These are phyloP conservation scores for Lycocorax pyrrhopterus DNA, from an alignment of 2,113 vertebrate species.

Conservation along the genomic window DNA sequence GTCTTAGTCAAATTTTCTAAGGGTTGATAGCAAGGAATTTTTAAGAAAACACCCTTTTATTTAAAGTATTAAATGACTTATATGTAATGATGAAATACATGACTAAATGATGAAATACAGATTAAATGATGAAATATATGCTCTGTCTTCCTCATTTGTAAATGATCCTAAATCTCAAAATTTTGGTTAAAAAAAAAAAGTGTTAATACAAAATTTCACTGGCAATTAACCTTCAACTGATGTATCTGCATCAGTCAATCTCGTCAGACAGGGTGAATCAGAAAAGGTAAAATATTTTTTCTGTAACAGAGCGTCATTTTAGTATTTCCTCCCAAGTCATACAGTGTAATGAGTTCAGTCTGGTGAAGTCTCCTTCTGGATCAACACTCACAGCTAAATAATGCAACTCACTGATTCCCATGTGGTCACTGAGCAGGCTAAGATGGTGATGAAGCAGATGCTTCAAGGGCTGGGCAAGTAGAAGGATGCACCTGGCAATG, in stretches of 20 bases:
- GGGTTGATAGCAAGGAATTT: neutral
- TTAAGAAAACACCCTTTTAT: neutral
- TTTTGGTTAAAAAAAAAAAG: neutral
- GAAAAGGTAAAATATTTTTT: neutral
- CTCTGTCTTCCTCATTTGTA: neutral
- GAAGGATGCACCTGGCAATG: neutral
- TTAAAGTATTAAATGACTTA: neutral
- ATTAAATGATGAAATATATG: neutral
- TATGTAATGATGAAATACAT: neutral
- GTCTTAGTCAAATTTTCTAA: neutral
- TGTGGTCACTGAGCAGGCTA: neutral
- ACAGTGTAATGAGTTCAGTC: neutral
- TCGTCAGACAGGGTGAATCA: neutral
- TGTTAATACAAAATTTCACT: neutral
- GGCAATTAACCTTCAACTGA: neutral
- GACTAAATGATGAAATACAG: neutral
- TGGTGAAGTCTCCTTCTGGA: neutral
- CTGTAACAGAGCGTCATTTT: neutral
- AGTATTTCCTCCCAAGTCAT: neutral
- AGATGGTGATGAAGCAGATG: rapidly evolving
- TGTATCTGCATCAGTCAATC: neutral
- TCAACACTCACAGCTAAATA: neutral
- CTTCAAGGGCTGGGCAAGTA: neutral
- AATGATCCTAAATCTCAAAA: neutral
- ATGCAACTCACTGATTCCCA: neutral